phyloP scores from a whole-genome alignment of 2,797 vertebrate species.

The Falco concolor region DNA sequence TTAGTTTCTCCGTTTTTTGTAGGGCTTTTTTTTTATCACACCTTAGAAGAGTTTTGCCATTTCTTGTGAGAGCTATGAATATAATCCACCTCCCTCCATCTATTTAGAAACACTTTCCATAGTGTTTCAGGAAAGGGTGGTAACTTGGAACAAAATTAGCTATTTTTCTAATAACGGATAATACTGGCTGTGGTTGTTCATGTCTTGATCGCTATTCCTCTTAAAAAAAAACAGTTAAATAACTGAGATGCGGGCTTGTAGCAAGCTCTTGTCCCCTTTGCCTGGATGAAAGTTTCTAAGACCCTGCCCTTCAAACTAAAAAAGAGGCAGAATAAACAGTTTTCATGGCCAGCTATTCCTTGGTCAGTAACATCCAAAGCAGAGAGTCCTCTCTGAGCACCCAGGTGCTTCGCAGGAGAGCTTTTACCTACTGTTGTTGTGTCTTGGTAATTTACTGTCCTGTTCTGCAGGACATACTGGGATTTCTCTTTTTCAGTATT shows the following conservation, averaged over 20 bases:
- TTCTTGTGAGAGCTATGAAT: neutral
- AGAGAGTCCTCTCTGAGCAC: neutral
- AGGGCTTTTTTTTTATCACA: conserved; percentile 3
- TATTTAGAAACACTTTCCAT: neutral
- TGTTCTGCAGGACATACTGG: neutral
- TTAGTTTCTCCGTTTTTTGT: conserved; percentile 57
- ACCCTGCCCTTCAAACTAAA: neutral
- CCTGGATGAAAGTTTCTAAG: neutral
- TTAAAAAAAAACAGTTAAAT: neutral
- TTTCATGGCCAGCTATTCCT: neutral
- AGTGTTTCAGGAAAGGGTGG: neutral
- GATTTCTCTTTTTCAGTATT: neutral
- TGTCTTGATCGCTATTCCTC: neutral
- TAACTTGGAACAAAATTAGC: neutral
- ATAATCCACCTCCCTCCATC: no score
- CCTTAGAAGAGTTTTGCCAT: neutral
- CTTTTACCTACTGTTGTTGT: neutral
- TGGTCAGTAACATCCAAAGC: rapidly evolving
- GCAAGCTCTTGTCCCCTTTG: neutral
- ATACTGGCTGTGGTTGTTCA: neutral
- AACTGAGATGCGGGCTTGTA: neutral
- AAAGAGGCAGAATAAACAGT: neutral
- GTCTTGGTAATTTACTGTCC: neutral
- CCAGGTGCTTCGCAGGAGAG: neutral
- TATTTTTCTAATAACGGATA: neutral